Percentiles rank a stretch among this genome's conserved stretches.
Evolutionary conservation across 2,888 invertebrate species (phyloP).

Genomic region (Amphimallon solstitiale): DNA sequence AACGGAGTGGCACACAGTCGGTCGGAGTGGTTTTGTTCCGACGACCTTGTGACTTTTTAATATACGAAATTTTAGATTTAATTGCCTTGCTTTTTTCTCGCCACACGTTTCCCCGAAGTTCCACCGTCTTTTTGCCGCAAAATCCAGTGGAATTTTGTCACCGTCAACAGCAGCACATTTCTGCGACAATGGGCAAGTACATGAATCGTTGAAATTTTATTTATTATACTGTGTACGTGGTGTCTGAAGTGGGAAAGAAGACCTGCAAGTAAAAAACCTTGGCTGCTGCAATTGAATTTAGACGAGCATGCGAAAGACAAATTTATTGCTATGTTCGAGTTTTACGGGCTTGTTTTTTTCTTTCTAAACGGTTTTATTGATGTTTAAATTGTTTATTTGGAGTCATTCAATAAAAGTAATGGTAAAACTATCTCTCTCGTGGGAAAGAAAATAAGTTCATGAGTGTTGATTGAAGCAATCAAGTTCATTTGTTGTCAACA

Average conservation of each 20-base stretch:
- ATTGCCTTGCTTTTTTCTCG: conserved; percentile 19
- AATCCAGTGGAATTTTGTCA: no score
- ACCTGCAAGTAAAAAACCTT: no score
- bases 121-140: conserved; percentile 3
- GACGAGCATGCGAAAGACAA: conserved; percentile 9
- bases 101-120: neutral
- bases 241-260: no score
- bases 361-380: conserved; percentile 1
- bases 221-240: no score
- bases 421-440: no score
- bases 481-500: no score
- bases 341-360: neutral
- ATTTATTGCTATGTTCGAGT: conserved; percentile 16
- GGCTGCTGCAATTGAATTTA: neutral
- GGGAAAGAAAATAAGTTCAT: no score
- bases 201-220: no score
- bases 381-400: conserved; percentile 2
- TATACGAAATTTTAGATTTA: conserved; percentile 26
- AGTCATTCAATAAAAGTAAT: neutral
- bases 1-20: neutral
- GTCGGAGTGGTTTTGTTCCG: no score
- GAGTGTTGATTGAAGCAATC: no score
- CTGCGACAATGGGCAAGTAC: no score
- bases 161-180: no score
- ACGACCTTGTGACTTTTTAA: conserved; percentile 21